Percentiles rank a stretch among this genome's conserved stretches.
Evolutionary conservation across 2,113 vertebrate genomes (phyloP).

Genomic region (Phasianus colchicus): DNA sequence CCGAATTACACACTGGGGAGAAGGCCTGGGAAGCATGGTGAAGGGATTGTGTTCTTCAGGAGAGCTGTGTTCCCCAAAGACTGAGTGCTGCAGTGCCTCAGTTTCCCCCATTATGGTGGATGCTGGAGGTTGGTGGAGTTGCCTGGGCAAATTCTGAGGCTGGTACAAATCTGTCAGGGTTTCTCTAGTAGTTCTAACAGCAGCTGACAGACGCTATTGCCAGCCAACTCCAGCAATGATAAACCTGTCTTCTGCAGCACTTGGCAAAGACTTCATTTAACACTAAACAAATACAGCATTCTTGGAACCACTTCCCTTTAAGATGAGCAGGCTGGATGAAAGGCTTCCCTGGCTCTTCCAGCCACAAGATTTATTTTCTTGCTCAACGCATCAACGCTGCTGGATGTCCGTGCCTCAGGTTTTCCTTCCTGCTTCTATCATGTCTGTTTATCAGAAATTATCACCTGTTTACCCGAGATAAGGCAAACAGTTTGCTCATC

Average conservation of each 20-base stretch:
- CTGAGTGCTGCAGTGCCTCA: neutral
- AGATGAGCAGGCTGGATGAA: conserved; percentile 22
- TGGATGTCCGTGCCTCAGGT: neutral
- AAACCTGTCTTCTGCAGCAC: neutral
- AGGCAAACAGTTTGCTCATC: conserved; percentile 12
- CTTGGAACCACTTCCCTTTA: conserved; percentile 15
- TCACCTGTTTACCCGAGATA: conserved; percentile 32
- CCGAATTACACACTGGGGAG: neutral
- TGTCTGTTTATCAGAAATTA: conserved; percentile 23
- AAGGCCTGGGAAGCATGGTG: fast-evolving
- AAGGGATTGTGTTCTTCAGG: fast-evolving
- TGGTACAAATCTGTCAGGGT: neutral
- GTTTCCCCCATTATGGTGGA: neutral
- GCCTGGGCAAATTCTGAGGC: neutral
- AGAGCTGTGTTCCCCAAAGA: neutral
- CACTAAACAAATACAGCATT: conserved; percentile 8
- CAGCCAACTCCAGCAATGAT: neutral
- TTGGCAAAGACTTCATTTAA: neutral
- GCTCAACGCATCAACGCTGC: neutral
- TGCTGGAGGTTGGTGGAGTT: neutral
- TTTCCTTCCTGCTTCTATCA: conserved; percentile 60
- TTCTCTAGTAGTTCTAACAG: neutral
- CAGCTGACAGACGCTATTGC: neutral
- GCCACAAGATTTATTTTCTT: neutral
- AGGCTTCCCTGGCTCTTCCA: neutral